These are phyloP conservation scores for Ochropacha duplaris DNA, from an alignment of 2,888 invertebrate species.

Conservation along the genomic window DNA sequence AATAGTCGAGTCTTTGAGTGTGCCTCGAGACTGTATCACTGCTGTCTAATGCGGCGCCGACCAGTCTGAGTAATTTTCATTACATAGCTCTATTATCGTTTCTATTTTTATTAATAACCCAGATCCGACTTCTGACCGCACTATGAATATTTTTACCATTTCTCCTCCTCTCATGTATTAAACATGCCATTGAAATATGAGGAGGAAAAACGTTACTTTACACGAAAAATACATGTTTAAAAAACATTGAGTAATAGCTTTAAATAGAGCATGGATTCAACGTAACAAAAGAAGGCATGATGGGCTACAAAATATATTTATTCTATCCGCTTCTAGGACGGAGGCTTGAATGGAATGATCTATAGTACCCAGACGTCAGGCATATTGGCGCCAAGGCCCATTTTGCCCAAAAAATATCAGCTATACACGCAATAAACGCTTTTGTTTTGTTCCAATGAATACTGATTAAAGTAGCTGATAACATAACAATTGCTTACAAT, in stretches of 20 bases:
- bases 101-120: slow-evolving; percentile 36
- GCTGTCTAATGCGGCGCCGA: slow-evolving; percentile 20
- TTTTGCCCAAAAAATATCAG: slow-evolving; percentile 30
- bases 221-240: too few species aligned
- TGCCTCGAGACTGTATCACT: not conserved
- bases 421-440: slow-evolving; percentile 15
- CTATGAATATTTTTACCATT: slow-evolving; percentile 38
- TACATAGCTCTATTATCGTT: slow-evolving; percentile 16
- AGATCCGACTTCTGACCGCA: slow-evolving; percentile 32
- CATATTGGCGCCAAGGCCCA: slow-evolving; percentile 44
- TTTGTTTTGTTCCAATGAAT: slow-evolving; percentile 11
- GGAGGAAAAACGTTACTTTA: not conserved
- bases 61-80: slow-evolving; percentile 25
- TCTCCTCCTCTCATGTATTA: slow-evolving; percentile 55
- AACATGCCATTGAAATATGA: slow-evolving; percentile 30
- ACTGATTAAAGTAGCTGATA: slow-evolving; percentile 1
- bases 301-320: slow-evolving; percentile 24
- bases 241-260: not conserved
- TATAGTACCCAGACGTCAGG: slow-evolving; percentile 47
- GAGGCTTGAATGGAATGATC: slow-evolving; percentile 41
- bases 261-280: not conserved
- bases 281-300: slow-evolving; percentile 5
- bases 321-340: slow-evolving; percentile 44
- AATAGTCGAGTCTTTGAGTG: too few species aligned
- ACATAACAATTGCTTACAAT: slow-evolving; percentile 3